A percentile compares a stretch with the other conserved stretches of the same genome.
phyloP scores from a whole-genome alignment of 2,113 vertebrate species.

The Fulica atra region DNA sequence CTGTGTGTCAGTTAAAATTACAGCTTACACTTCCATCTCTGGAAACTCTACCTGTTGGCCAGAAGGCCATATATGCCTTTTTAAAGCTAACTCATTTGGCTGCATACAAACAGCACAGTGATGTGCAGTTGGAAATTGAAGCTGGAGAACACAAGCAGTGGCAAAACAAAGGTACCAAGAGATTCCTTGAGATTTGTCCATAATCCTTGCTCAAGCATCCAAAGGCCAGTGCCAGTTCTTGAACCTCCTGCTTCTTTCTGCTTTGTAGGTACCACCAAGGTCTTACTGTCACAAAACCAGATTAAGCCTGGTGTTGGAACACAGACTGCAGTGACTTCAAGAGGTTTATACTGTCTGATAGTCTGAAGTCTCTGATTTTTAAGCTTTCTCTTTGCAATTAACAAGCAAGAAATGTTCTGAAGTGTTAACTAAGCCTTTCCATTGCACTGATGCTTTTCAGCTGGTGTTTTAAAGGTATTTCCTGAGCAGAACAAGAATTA shows the following conservation, averaged over 20 bases:
- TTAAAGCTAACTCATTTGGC: background rate
- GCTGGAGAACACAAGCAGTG: background rate
- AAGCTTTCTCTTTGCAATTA: background rate
- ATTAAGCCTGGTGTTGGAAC: background rate
- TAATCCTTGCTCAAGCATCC: background rate
- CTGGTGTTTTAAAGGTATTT: background rate
- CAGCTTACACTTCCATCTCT: background rate
- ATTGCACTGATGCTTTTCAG: background rate
- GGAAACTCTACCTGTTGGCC: background rate
- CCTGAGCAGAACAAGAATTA: background rate
- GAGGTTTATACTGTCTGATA: background rate
- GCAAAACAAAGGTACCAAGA: background rate
- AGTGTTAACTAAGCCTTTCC: background rate
- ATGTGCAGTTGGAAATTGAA: background rate
- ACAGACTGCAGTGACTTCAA: background rate
- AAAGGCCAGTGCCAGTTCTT: background rate
- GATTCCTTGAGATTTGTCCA: background rate
- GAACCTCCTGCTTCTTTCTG: background rate
- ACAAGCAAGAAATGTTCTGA: background rate
- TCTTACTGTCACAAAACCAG: background rate
- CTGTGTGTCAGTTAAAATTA: background rate
- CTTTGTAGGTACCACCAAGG: background rate
- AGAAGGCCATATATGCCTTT: background rate
- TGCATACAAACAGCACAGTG: background rate
- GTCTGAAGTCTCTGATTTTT: background rate